Base-by-base conservation (phyloP, 2,113 vertebrate species). In the Menidia beryllina region DNA sequence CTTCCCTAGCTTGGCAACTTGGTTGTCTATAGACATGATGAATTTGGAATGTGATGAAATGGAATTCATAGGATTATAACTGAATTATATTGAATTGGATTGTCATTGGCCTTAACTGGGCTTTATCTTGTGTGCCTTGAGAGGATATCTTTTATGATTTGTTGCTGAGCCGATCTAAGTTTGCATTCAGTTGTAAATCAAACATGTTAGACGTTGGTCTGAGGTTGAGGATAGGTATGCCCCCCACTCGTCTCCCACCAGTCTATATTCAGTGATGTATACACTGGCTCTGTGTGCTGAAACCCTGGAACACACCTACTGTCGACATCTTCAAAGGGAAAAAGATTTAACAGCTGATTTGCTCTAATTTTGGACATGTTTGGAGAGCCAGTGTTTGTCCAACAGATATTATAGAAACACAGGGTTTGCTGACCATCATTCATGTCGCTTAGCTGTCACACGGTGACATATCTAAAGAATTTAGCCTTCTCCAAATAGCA, bases 201-300 rank as follows among this genome's bases (percentile, higher is more conserved):
- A 80, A 84, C 73, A 80, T 62, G 57, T 72, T 52, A 79, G 10
- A 79, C 66, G 75, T 80, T 78, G 81, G 72, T 52, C 73, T 88
- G 86, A 84, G 86, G 84, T 88, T 48, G 74, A 69, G 75, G 72
- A 74, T 49, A 77, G 77, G 74, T 53, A 71, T 79, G 82, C 60
- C 82, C 64, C 66, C 63, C 24, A 3, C 48, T 45, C 69, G 21
- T 57, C 65, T 73, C 61, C n/a, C 69, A 65, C 73, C 68, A 17
- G 79, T 54, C 60, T 53, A 78, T 72, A 84, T 84, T 86, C 85
- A 79, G 55, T 74, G 60, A n/a, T 61, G 58, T 81, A 77, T 85
- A 80, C 82, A 72, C 79, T 34, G 69, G 52, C 82, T 75, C 77
- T 86, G 81, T 84, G 69, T 49, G 71, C 71, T 3, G 21, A 17